Evolutionary conservation across 2,113 vertebrate species (phyloP), one percentile per base, ranked within the genome.

Genomic region (Osmerus mordax): DNA sequence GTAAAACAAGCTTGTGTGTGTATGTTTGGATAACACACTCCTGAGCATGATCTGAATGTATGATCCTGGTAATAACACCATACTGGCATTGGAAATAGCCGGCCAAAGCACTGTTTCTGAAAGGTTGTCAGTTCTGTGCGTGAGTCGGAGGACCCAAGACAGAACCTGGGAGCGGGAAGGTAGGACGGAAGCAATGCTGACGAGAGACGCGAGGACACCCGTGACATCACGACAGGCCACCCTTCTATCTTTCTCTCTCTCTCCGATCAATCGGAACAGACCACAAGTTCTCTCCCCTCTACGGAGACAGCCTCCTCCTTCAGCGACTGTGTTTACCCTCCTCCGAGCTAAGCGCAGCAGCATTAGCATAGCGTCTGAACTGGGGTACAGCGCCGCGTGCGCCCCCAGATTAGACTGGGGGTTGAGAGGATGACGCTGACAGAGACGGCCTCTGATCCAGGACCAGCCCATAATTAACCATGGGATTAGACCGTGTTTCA

Each of bases 401-500:
- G 36, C 25, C 15, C 14, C 23, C 15, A 61, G 2, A 32, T 72
- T 65, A 64, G 25, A 64, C 47, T 6, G 61, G 23, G 70, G 25
- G 70, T 72, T 63, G 55, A 53, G 52, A 16, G 29, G 70, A 65
- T 54, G 69, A 53, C 15, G 9, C 29, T 64, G 61, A 72, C 70
- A 72, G 60, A 15, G 11, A 65, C 70, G 55, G 16, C 60, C 53
- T 72, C 47, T 72, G 70, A 72, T 72, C 70, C 63, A 52, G 59
- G 70, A 62, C 58, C 36, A 71, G 69, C 21, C 47, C 23, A 54
- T 53, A 71, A 15, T 53, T 36, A 53, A 41, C 63, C 41, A 63
- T 53, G 51, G 36, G 59, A 72, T 72, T 65, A 72, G 47, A 72
- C 15, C 23, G 47, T 55, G 61, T 72, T 36, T 63, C 70, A 29